These are phyloP conservation scores for Apteryx owenii DNA, from an alignment of 2,113 vertebrate species.

Conservation along the genomic window DNA sequence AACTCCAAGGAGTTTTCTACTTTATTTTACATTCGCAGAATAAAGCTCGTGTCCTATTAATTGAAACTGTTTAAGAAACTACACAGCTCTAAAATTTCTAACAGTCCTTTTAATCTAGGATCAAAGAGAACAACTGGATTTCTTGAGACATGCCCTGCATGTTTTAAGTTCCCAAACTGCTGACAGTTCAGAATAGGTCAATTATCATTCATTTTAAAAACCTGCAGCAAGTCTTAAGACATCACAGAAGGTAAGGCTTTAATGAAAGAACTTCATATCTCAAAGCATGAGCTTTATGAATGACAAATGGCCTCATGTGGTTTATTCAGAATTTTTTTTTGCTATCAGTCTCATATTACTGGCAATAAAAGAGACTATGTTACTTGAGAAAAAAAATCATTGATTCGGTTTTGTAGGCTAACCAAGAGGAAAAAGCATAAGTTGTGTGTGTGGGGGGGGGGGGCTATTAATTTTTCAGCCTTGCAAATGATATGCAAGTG, in stretches of 20 bases:
- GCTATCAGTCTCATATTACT: background rate
- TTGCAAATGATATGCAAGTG: background rate
- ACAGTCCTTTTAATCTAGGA: constrained; percentile 29
- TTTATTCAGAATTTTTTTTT: constrained; percentile 4
- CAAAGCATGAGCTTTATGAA: background rate
- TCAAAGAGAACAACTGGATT: constrained; percentile 47
- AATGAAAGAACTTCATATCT: constrained; percentile 9
- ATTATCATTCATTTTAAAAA: background rate
- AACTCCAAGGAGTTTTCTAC: constrained; percentile 42
- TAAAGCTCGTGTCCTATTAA: constrained; percentile 46
- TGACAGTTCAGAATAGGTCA: constrained; percentile 21
- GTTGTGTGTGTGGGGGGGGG: background rate
- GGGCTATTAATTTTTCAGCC: background rate
- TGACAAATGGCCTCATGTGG: constrained; percentile 13
- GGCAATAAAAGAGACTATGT: background rate
- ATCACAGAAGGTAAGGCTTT: background rate
- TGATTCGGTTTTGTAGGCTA: background rate
- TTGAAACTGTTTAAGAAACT: constrained; percentile 38
- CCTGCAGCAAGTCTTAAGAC: constrained; percentile 36
- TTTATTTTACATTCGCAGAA: constrained; percentile 47
- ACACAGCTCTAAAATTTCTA: constrained; percentile 35
- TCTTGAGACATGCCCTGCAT: constrained; percentile 28
- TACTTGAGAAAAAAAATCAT: background rate
- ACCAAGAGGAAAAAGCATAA: background rate
- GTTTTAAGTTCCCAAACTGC: constrained; percentile 36